Evolutionary conservation across 1,140 invertebrate species (phyloP).

Genomic region (Bombus superbus): DNA sequence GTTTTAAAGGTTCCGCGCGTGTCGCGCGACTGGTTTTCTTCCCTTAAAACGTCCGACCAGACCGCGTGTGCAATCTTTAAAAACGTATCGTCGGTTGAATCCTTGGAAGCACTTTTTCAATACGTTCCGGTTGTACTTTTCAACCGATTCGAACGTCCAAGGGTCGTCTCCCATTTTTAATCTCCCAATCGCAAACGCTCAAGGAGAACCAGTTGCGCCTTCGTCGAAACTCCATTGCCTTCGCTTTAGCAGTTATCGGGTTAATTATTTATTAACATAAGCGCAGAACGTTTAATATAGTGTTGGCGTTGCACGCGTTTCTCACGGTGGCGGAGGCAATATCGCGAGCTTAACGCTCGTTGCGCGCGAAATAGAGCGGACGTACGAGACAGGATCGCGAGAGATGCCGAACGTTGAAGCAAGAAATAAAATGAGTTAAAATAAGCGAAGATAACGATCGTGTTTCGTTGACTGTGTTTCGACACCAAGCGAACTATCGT

Average conservation of each 20-base stretch:
- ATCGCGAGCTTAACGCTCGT: too few species aligned
- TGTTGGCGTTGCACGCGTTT: too few species aligned
- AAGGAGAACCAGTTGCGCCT: background rate
- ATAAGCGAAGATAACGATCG: slow-evolving; percentile 36
- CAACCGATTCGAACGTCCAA: background rate
- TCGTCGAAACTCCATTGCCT: too few species aligned
- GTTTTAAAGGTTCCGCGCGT: slow-evolving; percentile 26
- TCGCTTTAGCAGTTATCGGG: too few species aligned
- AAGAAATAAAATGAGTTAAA: background rate
- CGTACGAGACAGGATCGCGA: background rate
- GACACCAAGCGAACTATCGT: slow-evolving; percentile 33
- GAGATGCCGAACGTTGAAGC: background rate
- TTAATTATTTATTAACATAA: too few species aligned
- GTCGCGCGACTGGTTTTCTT: slow-evolving; percentile 15
- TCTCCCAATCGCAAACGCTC: background rate
- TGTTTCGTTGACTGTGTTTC: slow-evolving; percentile 27
- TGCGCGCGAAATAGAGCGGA: background rate
- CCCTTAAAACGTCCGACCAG: background rate
- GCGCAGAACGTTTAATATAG: too few species aligned
- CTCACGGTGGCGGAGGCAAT: too few species aligned
- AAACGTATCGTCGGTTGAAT: slow-evolving; percentile 13
- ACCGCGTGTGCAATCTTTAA: background rate
- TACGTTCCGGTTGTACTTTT: background rate
- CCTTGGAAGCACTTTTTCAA: background rate
- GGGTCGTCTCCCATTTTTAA: background rate